Base-by-base conservation (phyloP, 92 coral and sea anemone species). In the Bergia puertoricense region DNA sequence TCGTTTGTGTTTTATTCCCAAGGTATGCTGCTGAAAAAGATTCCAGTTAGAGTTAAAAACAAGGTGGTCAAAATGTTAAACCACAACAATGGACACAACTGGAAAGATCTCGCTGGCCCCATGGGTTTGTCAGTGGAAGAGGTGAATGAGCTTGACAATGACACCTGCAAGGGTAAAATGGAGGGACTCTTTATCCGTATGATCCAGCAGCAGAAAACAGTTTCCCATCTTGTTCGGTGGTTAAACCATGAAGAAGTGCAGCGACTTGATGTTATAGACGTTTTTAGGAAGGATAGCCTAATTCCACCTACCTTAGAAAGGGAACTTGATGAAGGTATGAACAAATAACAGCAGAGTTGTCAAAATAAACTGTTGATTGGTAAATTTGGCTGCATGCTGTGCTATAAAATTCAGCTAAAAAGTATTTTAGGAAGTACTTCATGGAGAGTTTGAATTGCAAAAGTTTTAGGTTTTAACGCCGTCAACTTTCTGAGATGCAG, bases 51-150 rank as follows among this genome's bases (percentile, higher is more conserved):
- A 0, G 72, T 93, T n/a, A 89, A 84, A 51, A 56, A 8, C 10
- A 91, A 48, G 75, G 81, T 96, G 69, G 96, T 92, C 36, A 43
- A 5, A 57, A n/a, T 81, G 77, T 43, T 92, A 85, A 89, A 86
- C 59, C 2, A 0, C 18, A 65, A 73, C 0, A 74, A 44, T 89
- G 85, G 90, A 41, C 80, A 86, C 46, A 89, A 91, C 92, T 96
- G 98, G 98, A 89, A 79, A 65, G 93, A 92, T 13, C 18, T 96
- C 22, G 98, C 98, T 16, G 92, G 91, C 39, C 86, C 86, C 54
- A 90, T 93, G 92, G 72, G 79, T 22, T 81, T 94, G 88, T 72
- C 93, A 10, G 73, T 78, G 2, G 96, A 84, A 40, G 91, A 96
- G 1, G 77, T 80, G 2, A 62, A 88, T 38, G 81, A 72, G 66